phyloP scores from a whole-genome alignment of 2,113 vertebrate genomes.

The Rhegmatorhina hoffmannsi region DNA sequence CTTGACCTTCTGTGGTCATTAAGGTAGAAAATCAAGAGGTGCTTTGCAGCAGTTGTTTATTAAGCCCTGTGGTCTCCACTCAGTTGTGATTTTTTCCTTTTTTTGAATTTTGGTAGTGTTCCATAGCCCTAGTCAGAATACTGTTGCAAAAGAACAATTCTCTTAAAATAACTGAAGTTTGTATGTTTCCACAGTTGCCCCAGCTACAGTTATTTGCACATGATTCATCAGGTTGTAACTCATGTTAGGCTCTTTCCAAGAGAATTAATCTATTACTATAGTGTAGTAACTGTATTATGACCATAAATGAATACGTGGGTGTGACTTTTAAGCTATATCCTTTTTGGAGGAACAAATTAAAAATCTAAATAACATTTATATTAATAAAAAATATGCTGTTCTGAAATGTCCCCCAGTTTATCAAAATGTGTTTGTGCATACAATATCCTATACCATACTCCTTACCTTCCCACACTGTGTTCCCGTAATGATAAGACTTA shows the following conservation, averaged over 20 bases:
- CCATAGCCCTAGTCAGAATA: neutral
- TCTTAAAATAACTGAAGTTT: neutral
- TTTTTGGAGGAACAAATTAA: neutral
- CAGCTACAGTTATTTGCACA: neutral
- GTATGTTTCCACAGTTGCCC: neutral
- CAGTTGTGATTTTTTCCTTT: accelerated
- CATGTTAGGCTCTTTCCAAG: neutral
- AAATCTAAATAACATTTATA: neutral
- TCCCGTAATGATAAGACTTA: neutral
- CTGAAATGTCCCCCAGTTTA: neutral
- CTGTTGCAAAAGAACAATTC: neutral
- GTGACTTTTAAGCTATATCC: neutral
- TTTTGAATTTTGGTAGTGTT: neutral
- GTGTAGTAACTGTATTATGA: neutral
- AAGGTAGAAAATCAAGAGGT: neutral
- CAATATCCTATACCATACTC: neutral
- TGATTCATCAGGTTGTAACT: neutral
- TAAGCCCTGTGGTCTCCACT: neutral
- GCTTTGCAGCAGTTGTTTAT: neutral
- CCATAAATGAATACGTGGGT: neutral
- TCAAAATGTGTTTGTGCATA: neutral
- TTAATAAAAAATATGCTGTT: neutral
- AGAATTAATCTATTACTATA: neutral
- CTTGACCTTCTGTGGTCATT: neutral
- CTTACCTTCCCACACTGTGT: neutral